Evolutionary conservation across 2,888 invertebrate genomes (phyloP).

Genomic region (Petrolisthes cinctipes): DNA sequence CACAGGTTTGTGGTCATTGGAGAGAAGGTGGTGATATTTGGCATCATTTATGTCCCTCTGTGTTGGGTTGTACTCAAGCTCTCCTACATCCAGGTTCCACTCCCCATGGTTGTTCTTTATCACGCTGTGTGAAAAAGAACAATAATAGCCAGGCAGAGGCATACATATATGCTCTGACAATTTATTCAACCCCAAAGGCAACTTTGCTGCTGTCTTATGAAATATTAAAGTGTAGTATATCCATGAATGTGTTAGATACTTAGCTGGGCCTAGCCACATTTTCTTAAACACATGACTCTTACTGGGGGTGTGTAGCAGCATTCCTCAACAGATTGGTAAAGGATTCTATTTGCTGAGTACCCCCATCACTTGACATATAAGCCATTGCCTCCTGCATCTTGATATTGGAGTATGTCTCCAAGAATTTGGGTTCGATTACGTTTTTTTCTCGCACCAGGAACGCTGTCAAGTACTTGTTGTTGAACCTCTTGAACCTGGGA

Average conservation of each 20-base stretch:
- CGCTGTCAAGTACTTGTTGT: slow-evolving; percentile 92
- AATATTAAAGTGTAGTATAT: neutral
- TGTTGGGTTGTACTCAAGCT: slow-evolving; percentile 91
- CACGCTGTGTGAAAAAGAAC: neutral
- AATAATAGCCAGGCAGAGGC: neutral
- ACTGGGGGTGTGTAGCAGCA: slow-evolving; percentile 45
- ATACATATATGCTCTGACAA: too few relatives aligned
- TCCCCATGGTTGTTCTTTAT: slow-evolving; percentile 69
- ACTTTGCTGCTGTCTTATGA: neutral
- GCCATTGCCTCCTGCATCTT: slow-evolving; percentile 95
- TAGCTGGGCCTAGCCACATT: too few relatives aligned
- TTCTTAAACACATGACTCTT: neutral
- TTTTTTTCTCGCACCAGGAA: slow-evolving; percentile 86
- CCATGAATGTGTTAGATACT: too few relatives aligned
- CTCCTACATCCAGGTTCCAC: slow-evolving; percentile 90
- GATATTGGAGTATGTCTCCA: slow-evolving; percentile 93
- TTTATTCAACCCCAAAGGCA: too few relatives aligned
- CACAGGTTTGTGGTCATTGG: slow-evolving; percentile 76
- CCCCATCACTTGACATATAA: slow-evolving; percentile 86
- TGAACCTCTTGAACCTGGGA: slow-evolving; percentile 88
- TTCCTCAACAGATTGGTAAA: slow-evolving; percentile 57
- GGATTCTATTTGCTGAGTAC: slow-evolving; percentile 76
- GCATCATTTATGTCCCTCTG: slow-evolving; percentile 93
- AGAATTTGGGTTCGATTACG: slow-evolving; percentile 91
- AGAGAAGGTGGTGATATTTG: slow-evolving; percentile 91